Evolutionary conservation across 2,797 vertebrate genomes (phyloP).

Genomic region (Xenopus petersii): DNA sequence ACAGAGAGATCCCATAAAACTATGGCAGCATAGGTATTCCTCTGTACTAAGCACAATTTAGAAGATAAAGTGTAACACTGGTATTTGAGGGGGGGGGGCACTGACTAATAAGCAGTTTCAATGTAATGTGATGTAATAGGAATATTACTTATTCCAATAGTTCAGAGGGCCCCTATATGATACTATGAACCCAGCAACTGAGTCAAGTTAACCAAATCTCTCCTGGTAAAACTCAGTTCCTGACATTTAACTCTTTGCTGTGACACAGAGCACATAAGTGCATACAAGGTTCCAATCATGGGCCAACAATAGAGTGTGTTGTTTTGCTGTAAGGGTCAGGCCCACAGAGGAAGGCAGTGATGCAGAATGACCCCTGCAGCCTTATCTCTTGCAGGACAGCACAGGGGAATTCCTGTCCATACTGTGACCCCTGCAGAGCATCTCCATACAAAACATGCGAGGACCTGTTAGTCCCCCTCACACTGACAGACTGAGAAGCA

Average conservation of each 20-base stretch:
- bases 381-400: conserved; percentile 45
- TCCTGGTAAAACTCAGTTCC: conserved; percentile 9
- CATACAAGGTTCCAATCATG: conserved; percentile 14
- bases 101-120: no score
- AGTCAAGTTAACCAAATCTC: not conserved
- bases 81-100: no score
- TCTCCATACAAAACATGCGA: not conserved
- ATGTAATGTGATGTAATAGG: no score
- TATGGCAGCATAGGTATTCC: no score
- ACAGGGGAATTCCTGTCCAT: conserved; percentile 50
- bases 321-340: conserved; percentile 33
- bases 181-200: no score
- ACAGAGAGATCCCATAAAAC: no score
- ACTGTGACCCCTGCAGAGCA: conserved; percentile 53
- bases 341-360: conserved; percentile 27
- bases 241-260: conserved; percentile 5
- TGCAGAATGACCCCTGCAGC: not conserved
- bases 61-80: no score
- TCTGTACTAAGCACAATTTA: no score
- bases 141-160: no score
- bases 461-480: conserved; percentile 55
- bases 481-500: conserved; percentile 59
- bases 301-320: conserved; percentile 38
- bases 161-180: no score
- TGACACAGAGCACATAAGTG: not conserved